These are phyloP conservation scores for Hyposmocoma kahamanoa DNA, from an alignment of 1,140 invertebrate genomes.

Conservation along the genomic window DNA sequence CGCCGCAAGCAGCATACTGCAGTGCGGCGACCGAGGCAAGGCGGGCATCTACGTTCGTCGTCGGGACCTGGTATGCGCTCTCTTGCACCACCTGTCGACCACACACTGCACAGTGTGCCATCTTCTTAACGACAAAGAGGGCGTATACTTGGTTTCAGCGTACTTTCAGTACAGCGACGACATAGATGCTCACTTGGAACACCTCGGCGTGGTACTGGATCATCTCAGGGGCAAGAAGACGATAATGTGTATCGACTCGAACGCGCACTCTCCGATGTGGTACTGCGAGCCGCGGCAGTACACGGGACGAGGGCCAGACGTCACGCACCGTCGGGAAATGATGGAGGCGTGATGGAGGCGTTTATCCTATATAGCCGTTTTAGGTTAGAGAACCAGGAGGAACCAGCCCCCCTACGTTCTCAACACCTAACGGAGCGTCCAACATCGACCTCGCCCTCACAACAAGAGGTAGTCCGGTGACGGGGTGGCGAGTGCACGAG, in stretches of 20 bases:
- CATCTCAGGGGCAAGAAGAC: background rate
- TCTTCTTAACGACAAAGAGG: background rate
- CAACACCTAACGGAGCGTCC: conserved; percentile 19
- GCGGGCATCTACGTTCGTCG: background rate
- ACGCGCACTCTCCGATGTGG: background rate
- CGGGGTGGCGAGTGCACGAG: background rate
- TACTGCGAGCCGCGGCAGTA: background rate
- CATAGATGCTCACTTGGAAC: conserved; percentile 10
- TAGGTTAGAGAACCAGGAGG: background rate
- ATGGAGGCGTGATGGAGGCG: background rate
- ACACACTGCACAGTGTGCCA: conserved; percentile 7
- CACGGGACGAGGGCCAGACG: background rate
- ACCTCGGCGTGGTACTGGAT: conserved; percentile 6
- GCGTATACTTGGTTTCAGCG: conserved; percentile 9
- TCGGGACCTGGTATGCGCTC: background rate
- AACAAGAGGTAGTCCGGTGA: conserved; percentile 12
- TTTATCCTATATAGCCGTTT: background rate
- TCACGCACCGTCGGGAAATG: background rate
- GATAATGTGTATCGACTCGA: background rate
- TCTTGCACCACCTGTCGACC: conserved; percentile 8
- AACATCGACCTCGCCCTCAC: conserved; percentile 23
- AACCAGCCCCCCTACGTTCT: background rate
- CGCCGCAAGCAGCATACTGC: background rate
- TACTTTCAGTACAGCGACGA: conserved; percentile 21
- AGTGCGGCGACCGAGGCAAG: background rate